phyloP scores from a whole-genome alignment of 2,888 invertebrate genomes.

The Paralinhomoeus sp. region DNA sequence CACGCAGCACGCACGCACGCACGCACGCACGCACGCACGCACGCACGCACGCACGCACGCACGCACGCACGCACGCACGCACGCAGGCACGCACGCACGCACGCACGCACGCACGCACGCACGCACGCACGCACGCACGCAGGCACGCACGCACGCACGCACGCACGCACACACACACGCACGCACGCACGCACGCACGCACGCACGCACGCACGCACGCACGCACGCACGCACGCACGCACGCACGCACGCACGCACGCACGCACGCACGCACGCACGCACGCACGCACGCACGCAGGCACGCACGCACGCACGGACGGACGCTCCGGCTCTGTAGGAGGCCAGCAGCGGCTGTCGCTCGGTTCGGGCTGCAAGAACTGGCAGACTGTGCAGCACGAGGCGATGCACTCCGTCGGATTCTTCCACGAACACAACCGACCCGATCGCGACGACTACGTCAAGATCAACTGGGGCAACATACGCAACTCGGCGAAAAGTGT shows the following conservation, averaged over 20 bases:
- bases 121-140: constrained; percentile 1
- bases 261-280: constrained; percentile 1
- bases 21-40: constrained; percentile 1
- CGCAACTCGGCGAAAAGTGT: no score
- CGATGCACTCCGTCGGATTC: no score
- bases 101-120: constrained; percentile 1
- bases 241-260: not conserved
- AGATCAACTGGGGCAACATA: no score
- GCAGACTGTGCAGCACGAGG: no score
- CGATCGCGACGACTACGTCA: no score
- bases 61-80: constrained; percentile 1
- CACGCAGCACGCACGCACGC: constrained; percentile 1
- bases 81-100: constrained; percentile 1
- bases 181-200: constrained; percentile 1
- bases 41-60: constrained; percentile 1
- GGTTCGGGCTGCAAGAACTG: no score
- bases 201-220: no score
- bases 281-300: not conserved
- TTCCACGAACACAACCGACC: no score
- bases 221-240: not conserved
- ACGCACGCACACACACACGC: not conserved
- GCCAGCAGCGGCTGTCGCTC: no score
- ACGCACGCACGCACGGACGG: not conserved
- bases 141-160: not conserved
- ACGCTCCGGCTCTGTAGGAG: not conserved